Evolutionary conservation across 2,797 vertebrate species (phyloP).

Genomic region (Hyperoplus immaculatus): DNA sequence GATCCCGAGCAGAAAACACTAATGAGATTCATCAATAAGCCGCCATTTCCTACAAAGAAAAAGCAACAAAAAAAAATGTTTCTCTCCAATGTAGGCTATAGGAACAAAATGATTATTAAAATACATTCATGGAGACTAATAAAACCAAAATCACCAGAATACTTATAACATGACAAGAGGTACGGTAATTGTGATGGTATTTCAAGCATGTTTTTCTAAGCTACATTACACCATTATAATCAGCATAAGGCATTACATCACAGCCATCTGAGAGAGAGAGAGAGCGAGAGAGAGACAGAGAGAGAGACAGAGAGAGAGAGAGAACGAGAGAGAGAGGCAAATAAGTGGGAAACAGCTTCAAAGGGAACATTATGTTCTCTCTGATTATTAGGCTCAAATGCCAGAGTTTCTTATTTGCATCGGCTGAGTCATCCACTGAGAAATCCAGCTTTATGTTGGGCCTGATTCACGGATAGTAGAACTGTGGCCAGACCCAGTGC

Average conservation of each 20-base stretch:
- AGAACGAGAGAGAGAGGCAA: conserved; percentile 56
- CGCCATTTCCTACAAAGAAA: conserved; percentile 38
- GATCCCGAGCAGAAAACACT: conserved; percentile 50
- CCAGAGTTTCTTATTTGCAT: conserved; percentile 74
- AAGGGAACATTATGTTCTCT: conserved; percentile 80
- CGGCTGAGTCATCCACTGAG: conserved; percentile 72
- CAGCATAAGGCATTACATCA: conserved; percentile 71
- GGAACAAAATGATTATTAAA: conserved; percentile 45
- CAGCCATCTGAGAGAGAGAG: conserved; percentile 61
- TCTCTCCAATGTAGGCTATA: conserved; percentile 46
- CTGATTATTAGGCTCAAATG: conserved; percentile 78
- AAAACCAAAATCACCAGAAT: conserved; percentile 25
- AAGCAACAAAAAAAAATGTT: conserved; percentile 25
- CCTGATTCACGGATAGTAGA: conserved; percentile 63
- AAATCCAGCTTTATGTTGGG: conserved; percentile 60
- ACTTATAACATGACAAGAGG: conserved; percentile 40
- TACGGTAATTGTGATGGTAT: conserved; percentile 53
- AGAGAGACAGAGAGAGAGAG: conserved; percentile 59
- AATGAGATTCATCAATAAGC: conserved; percentile 69
- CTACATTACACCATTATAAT: conserved; percentile 64
- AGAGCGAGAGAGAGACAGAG: conserved; percentile 50
- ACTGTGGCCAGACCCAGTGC: conserved; percentile 59
- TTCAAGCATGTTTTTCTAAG: conserved; percentile 62
- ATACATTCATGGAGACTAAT: conserved; percentile 17
- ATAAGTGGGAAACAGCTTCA: conserved; percentile 72